Base-by-base conservation (phyloP, 1,140 invertebrate species). In the Drosophila littoralis region DNA sequence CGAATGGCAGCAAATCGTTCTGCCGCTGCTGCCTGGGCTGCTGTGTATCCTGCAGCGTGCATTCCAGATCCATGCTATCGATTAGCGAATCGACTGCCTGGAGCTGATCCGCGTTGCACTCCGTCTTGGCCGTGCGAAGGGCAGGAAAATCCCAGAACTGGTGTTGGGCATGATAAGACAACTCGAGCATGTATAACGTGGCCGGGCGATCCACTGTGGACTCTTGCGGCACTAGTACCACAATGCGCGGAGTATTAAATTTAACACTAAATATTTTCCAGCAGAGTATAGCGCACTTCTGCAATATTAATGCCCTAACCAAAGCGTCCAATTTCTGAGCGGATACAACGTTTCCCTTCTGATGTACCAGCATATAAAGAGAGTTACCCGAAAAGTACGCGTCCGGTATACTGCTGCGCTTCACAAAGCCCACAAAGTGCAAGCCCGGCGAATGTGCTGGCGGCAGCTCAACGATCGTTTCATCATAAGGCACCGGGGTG, bases 111-210 rank as follows among this genome's bases (percentile, higher is more conserved):
- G 66, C 22, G 35, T 52, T 79, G 15, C 81, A 82, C 43, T 89
- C 74, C 0, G 90, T 89, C 54, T 91, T 91, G 6, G 51, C 50
- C 0, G 91, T 83, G 17, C 71, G 69, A 15, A 92, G 43, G 0
- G 66, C 59, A 6, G 91, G 91, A 46, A 92, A 92, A 28, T 92
- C 81, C 83, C 86, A 92, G 52, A 81, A 91, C 35, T 89, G 79
- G 50, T 91, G 81, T 52, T 92, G 91, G 4, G 64, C 43, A 52
- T 91, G 76, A 57, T 89, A 90, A 1, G 88, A 83, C n/a, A 92
- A 35, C 35, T 92, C 91, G 22, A 81, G n/a, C 91, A 92, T 92
- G 7, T 78, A 77, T 0, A 92, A 48, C 0, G 54, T 40, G 2
- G 91, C 90, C 12, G 86, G 91, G 1, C 69, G 50, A 7, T 52